A percentile compares a stretch with the other conserved stretches of the same genome.
phyloP scores from a whole-genome alignment of 2,113 vertebrate species.

The Lophochroa leadbeateri region DNA sequence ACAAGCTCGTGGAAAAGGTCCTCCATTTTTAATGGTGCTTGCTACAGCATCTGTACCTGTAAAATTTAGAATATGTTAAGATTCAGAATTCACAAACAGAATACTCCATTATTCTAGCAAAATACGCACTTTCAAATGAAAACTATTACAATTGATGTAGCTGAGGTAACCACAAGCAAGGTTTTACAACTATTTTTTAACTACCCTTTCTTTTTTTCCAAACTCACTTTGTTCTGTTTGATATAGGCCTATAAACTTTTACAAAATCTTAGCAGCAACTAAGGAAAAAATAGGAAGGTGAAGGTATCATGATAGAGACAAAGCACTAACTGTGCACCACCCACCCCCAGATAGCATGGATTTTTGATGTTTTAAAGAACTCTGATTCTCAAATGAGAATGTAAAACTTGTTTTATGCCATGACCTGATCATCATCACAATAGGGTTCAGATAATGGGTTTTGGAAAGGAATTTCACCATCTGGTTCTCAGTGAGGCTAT shows the following conservation, averaged over 20 bases:
- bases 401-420: neutral
- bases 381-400: neutral
- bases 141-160: neutral
- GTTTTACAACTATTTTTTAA: neutral
- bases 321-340: neutral
- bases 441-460: neutral
- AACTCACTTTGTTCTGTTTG: neutral
- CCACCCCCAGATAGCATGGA: fast-evolving
- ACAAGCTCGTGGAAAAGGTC: constrained; percentile 84
- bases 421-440: neutral
- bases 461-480: neutral
- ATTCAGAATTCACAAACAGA: constrained; percentile 20
- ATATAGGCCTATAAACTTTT: neutral
- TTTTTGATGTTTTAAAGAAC: neutral
- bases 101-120: neutral
- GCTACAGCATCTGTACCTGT: constrained; percentile 60
- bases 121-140: neutral
- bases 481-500: neutral
- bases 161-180: neutral
- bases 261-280: neutral
- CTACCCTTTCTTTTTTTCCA: neutral
- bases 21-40: constrained; percentile 82
- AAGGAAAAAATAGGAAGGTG: neutral
- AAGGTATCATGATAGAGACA: neutral
- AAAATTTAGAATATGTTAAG: constrained; percentile 30